Evolutionary conservation across 2,888 invertebrate species (phyloP).

Genomic region (Trachelus troglodyta): DNA sequence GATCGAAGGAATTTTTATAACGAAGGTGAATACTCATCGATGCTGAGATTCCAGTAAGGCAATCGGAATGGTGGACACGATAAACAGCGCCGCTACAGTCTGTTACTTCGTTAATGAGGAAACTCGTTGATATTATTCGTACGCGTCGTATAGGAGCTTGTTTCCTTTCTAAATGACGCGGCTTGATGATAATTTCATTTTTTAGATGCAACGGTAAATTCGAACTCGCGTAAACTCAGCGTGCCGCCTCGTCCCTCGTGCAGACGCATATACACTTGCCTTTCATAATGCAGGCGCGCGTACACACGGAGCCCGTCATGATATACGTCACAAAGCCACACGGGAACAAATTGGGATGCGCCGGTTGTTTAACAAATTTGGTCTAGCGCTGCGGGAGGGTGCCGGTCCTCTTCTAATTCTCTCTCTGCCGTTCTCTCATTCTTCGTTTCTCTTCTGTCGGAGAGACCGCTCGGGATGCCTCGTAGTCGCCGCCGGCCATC

Average conservation of each 20-base stretch:
- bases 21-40: background rate
- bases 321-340: constrained; percentile 10
- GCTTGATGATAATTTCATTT: background rate
- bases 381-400: constrained; percentile 53
- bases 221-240: background rate
- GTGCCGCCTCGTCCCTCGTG: background rate
- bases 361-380: constrained; percentile 51
- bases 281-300: background rate
- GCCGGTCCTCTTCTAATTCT: constrained; percentile 32
- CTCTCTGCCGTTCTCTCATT: constrained; percentile 18
- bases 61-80: background rate
- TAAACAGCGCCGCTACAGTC: background rate
- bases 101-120: background rate
- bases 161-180: background rate
- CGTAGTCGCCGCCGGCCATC: constrained; percentile 30
- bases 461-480: constrained; percentile 22
- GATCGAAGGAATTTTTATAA: background rate
- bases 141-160: background rate
- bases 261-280: background rate
- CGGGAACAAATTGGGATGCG: constrained; percentile 48
- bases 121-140: background rate
- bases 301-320: background rate
- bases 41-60: background rate
- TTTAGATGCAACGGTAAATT: background rate
- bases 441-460: constrained; percentile 18